Evolutionary conservation across 2,888 invertebrate species (phyloP).

Genomic region (Leptura quadrifasciata): DNA sequence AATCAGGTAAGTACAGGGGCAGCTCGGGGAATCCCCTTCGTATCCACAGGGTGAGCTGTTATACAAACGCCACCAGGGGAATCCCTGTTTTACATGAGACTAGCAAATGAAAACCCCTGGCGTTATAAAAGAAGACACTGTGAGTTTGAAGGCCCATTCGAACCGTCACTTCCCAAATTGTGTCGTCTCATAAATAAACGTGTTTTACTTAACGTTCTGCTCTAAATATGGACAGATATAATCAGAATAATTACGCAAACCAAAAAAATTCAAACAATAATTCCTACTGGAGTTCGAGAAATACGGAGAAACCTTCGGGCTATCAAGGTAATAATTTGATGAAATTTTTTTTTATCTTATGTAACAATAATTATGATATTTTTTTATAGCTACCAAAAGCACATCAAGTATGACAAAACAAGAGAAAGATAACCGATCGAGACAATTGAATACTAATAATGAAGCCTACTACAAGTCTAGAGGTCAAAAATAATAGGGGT

Average conservation of each 20-base stretch:
- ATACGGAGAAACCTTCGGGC: constrained; percentile 35
- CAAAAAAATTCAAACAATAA: constrained; percentile 43
- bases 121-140: constrained; percentile 1
- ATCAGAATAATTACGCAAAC: constrained; percentile 41
- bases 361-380: not conserved
- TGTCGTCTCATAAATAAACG: not conserved
- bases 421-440: constrained; percentile 55
- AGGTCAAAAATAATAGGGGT: constrained; percentile 20
- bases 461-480: constrained; percentile 52
- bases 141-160: not conserved
- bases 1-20: not conserved
- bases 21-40: constrained; percentile 23
- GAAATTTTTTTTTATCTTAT: not conserved
- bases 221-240: constrained; percentile 30
- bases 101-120: not conserved
- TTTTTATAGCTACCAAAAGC: constrained; percentile 19
- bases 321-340: constrained; percentile 37
- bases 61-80: constrained; percentile 15
- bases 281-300: constrained; percentile 43
- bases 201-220: not conserved
- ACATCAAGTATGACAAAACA: constrained; percentile 47
- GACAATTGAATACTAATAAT: constrained; percentile 57
- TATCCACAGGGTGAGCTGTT: not conserved
- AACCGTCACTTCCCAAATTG: not conserved
- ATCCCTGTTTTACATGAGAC: not conserved